Evolutionary conservation across 1,140 invertebrate genomes (phyloP).

Genomic region (Drosophila gunungcola): DNA sequence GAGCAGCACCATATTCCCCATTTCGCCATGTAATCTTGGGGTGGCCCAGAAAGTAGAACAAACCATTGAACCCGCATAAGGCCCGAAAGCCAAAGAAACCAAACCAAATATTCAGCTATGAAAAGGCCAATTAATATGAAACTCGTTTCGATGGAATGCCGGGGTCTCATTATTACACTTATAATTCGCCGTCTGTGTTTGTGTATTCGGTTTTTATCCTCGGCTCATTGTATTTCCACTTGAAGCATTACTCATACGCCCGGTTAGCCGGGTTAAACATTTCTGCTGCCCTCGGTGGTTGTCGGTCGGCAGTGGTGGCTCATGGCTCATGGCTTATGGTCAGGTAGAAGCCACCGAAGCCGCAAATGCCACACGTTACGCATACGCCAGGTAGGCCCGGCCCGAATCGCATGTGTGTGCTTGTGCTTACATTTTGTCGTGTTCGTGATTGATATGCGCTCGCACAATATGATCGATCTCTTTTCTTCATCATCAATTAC

Average conservation of each 20-base stretch:
- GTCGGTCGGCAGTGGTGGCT: background rate
- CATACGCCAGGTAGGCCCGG: constrained; percentile 63
- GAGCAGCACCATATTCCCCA: constrained; percentile 38
- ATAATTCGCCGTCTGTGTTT: constrained; percentile 26
- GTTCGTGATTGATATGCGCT: constrained; percentile 79
- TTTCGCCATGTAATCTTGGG: constrained; percentile 48
- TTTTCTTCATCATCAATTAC: constrained; percentile 83
- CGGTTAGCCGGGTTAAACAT: constrained; percentile 61
- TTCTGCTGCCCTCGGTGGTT: constrained; percentile 35
- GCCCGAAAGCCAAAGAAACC: constrained; percentile 58
- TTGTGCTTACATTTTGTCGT: constrained; percentile 68
- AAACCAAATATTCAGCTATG: constrained; percentile 71
- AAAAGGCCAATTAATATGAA: constrained; percentile 83
- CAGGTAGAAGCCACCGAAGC: constrained; percentile 51
- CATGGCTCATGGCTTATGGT: constrained; percentile 48
- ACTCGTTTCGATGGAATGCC: constrained; percentile 79
- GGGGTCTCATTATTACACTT: constrained; percentile 63
- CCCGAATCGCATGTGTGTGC: constrained; percentile 14
- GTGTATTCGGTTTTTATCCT: constrained; percentile 37
- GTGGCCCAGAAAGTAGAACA: constrained; percentile 63
- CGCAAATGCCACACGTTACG: constrained; percentile 78
- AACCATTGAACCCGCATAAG: constrained; percentile 61
- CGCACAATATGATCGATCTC: constrained; percentile 81
- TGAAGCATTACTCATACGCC: constrained; percentile 79
- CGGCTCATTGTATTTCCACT: constrained; percentile 48